Conservation (phyloP, 2,888 invertebrate genomes). For the Drosophila monieri region DNA sequence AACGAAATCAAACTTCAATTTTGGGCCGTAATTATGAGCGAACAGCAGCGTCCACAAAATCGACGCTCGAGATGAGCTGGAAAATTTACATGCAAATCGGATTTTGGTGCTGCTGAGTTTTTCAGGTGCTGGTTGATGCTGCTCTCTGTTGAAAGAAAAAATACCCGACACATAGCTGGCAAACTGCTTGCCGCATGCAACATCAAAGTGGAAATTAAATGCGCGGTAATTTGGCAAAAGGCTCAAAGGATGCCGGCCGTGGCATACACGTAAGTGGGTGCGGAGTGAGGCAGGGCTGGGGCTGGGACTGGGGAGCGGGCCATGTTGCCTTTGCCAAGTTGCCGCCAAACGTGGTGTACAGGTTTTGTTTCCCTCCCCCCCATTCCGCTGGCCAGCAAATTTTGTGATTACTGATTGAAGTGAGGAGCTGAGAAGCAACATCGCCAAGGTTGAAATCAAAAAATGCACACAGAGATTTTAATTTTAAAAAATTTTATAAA, state of each 20-base stretch:
- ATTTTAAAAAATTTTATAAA: background rate
- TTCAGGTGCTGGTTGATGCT: slow-evolving; percentile 10
- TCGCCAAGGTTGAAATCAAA: slow-evolving; percentile 13
- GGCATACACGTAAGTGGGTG: slow-evolving; percentile 3
- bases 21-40: slow-evolving; percentile 35
- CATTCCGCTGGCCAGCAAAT: slow-evolving; percentile 51
- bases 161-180: slow-evolving; percentile 49
- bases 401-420: slow-evolving; percentile 77
- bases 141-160: slow-evolving; percentile 27
- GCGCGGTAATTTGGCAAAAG: slow-evolving; percentile 82
- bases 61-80: slow-evolving; percentile 21
- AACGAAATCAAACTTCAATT: slow-evolving; percentile 36
- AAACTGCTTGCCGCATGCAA: slow-evolving; percentile 81
- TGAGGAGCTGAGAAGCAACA: slow-evolving; percentile 34
- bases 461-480: slow-evolving; percentile 21
- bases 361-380: slow-evolving; percentile 45
- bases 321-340: slow-evolving; percentile 58
- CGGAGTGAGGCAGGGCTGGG: background rate
- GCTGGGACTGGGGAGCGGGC: slow-evolving; percentile 20
- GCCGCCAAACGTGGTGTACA: slow-evolving; percentile 68
- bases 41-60: slow-evolving; percentile 30
- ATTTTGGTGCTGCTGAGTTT: slow-evolving; percentile 31
- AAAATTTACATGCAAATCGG: slow-evolving; percentile 69
- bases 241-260: slow-evolving; percentile 80
- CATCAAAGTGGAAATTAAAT: slow-evolving; percentile 83